Percentiles rank a stretch among this genome's conserved stretches.
Evolutionary conservation across 2,888 invertebrate genomes (phyloP).

Genomic region (Drosophila conformis): DNA sequence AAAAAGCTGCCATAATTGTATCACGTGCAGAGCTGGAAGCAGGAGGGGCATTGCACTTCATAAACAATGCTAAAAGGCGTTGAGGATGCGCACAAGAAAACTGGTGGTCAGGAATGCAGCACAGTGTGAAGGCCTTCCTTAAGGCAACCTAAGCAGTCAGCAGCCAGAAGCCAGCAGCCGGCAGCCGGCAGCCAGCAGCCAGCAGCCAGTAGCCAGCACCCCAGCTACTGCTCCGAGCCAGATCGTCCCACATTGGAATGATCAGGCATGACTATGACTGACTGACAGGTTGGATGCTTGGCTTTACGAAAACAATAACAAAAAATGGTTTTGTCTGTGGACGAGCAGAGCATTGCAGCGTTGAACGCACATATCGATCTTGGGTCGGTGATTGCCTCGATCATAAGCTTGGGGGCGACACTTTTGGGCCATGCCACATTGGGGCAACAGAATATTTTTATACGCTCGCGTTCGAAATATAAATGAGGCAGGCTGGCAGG

Average conservation of each 20-base stretch:
- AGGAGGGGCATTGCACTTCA: slow-evolving; percentile 72
- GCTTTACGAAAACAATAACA: slow-evolving; percentile 31
- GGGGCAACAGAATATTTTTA: slow-evolving; percentile 85
- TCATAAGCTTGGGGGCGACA: slow-evolving; percentile 75
- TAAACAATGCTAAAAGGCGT: slow-evolving; percentile 80
- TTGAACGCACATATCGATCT: slow-evolving; percentile 53
- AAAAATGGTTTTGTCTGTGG: slow-evolving; percentile 19
- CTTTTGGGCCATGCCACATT: slow-evolving; percentile 75
- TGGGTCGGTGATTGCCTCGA: slow-evolving; percentile 57
- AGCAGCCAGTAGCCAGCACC: slow-evolving; percentile 13
- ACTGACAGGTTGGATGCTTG: slow-evolving; percentile 78
- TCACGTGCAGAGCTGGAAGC: slow-evolving; percentile 72
- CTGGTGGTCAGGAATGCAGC: slow-evolving; percentile 66
- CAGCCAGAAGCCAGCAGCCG: slow-evolving; percentile 10
- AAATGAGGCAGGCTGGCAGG: slow-evolving; percentile 82
- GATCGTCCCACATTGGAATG: slow-evolving; percentile 67
- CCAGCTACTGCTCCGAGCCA: slow-evolving; percentile 21
- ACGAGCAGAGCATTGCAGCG: slow-evolving; percentile 28
- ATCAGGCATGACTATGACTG: slow-evolving; percentile 83
- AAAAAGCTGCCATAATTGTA: slow-evolving; percentile 83
- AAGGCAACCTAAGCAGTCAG: slow-evolving; percentile 13
- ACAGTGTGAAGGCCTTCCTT: slow-evolving; percentile 46
- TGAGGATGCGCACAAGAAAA: slow-evolving; percentile 65
- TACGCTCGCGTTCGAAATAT: slow-evolving; percentile 86
- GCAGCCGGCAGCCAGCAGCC: slow-evolving; percentile 11